Conservation (phyloP, 2,113 vertebrate genomes). For the Engraulis encrasicolus region DNA sequence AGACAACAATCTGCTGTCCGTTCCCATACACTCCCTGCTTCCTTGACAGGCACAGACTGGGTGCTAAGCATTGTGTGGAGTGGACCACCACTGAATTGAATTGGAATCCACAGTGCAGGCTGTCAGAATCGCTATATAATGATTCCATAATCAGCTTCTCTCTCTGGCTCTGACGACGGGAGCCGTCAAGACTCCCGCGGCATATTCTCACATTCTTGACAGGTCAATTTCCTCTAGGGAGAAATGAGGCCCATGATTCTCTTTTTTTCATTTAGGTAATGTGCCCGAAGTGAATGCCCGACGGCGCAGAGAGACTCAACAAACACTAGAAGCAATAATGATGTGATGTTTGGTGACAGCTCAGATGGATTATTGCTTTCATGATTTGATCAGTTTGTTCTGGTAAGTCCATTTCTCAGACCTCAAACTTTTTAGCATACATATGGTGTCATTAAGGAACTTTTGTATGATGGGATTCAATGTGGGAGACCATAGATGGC, state of each 20-base stretch:
- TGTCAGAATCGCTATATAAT: neutral
- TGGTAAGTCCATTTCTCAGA: no score
- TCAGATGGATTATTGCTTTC: neutral
- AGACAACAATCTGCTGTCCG: neutral
- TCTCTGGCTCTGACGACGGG: neutral
- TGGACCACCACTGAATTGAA: neutral
- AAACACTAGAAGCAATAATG: neutral
- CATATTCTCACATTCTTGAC: neutral
- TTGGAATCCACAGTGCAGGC: neutral
- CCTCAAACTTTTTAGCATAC: no score
- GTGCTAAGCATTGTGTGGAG: neutral
- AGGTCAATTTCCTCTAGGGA: neutral
- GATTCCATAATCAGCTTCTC: neutral
- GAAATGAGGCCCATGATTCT: neutral
- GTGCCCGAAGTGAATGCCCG: neutral
- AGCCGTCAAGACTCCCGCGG: neutral
- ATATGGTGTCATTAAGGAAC: no score
- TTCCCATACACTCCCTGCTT: neutral
- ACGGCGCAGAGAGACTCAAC: neutral
- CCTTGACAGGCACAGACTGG: neutral
- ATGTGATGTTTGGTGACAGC: neutral
- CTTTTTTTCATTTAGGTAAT: slow-evolving; percentile 2
- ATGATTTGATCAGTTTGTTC: slow-evolving; percentile 1
- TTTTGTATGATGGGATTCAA: no score
- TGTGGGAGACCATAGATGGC: no score